Base-by-base conservation (phyloP, 2,113 vertebrate genomes). In the Cochlearius cochlearius region DNA sequence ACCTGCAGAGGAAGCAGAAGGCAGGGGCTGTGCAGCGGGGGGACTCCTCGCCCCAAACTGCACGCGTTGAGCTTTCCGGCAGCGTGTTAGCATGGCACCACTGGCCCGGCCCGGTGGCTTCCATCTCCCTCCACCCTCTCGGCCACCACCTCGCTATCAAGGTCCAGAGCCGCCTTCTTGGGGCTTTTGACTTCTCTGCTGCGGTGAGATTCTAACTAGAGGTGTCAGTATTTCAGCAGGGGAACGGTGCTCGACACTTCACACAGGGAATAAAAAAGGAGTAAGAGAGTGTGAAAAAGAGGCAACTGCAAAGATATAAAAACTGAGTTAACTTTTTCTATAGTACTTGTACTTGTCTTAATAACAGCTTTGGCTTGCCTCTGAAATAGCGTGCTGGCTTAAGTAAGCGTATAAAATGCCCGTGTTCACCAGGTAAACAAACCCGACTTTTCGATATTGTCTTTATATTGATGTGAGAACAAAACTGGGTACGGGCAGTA, bases 271-370 rank as follows among this genome's bases (percentile, higher is more conserved):
- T 76, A 73, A 85, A 93, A 85, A 81, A 41, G 16, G 50, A 94
- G 30, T 17, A 15, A 23, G 9, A 58, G 66, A 63, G 19, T 66
- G 29, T 34, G 47, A 68, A 91, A 53, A 68, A 75, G 8, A 66
- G 15, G 17, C 20, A 62, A 64, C 23, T 41, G 52, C 72, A 86
- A 71, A 95, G 92, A 63, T 22, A 56, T 9, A 92, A 78, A 77
- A 93, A 27, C 17, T 34, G 41, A 71, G 82, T 72, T n/a, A 39
- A 36, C 20, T 60, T 92, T 95, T 94, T 83, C 75, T 96, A 25
- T 39, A 76, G 58, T 36, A 32, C 29, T 79, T 83, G 27, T 77
- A 45, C 90, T 55, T 22, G 3, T 68, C 55, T 91, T 90, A 52
- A 64, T 68, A 93, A 63, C 36, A 73, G 43, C 38, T 80, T 85